These are phyloP conservation scores for Apamea epomidion DNA, from an alignment of 2,888 invertebrate species.

Conservation along the genomic window DNA sequence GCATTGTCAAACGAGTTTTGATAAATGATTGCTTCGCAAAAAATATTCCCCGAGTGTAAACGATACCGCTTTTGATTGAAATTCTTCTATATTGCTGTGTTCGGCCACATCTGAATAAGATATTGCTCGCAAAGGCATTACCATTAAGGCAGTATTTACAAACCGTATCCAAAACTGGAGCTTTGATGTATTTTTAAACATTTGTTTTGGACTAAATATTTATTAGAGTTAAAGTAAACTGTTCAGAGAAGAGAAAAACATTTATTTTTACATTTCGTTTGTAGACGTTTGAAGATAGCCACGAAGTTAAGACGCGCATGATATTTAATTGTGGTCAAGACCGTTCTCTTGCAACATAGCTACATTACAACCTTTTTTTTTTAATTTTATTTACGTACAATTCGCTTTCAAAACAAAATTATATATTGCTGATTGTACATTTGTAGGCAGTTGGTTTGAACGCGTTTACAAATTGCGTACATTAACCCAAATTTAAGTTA, in stretches of 20 bases:
- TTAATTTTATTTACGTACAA: constrained; percentile 19
- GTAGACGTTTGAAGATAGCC: constrained; percentile 32
- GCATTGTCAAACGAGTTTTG: constrained; percentile 47
- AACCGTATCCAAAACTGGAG: constrained; percentile 37
- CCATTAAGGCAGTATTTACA: constrained; percentile 23
- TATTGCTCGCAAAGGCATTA: constrained; percentile 31
- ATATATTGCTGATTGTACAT: constrained; percentile 48
- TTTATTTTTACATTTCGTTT: constrained; percentile 51
- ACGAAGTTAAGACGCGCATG: constrained; percentile 25
- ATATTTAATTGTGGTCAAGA: constrained; percentile 40
- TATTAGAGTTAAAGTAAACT: constrained; percentile 56
- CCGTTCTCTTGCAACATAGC: constrained; percentile 19
- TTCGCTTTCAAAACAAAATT: constrained; percentile 33
- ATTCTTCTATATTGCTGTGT: constrained; percentile 4
- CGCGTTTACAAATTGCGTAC: constrained; percentile 62
- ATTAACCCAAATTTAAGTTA: constrained; percentile 74
- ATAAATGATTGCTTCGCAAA: constrained; percentile 39
- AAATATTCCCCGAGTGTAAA: constrained; percentile 10
- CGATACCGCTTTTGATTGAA: constrained; percentile 44
- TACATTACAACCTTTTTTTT: constrained; percentile 26
- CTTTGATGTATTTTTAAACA: constrained; percentile 65
- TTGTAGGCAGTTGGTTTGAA: constrained; percentile 34
- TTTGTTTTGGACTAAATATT: constrained; percentile 62
- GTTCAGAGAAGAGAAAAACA: constrained; percentile 48
- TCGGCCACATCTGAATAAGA: constrained; percentile 28